Evolutionary conservation across 2,888 invertebrate genomes (phyloP), one percentile per base, ranked within the genome.

Genomic region (Nemotelus nigrinus): DNA sequence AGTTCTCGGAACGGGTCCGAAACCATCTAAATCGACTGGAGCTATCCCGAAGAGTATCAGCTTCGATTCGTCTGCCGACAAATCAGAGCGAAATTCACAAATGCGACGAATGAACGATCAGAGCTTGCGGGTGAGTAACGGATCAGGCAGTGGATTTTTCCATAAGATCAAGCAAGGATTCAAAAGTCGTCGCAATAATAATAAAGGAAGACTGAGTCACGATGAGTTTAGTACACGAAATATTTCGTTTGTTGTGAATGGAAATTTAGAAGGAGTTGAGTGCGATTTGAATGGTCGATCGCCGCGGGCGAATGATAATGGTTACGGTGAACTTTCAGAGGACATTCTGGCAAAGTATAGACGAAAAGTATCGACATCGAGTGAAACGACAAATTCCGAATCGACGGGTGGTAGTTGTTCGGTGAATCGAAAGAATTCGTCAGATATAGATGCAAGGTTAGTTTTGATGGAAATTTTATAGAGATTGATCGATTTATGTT

Each of bases 261-360:
- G 74, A 4, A 76, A 76, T 76, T 53, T 77, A 8, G 79, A 81
- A 76, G 68, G 79, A 43, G 75, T 76, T 58, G 80, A 79, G 57
- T 77, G 74, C 47, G 79, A 79, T 63, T 44, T 78, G 48, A 68
- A 76, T 60, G 75, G 75, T 41, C 6, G 65, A 39, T n/a, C 65
- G 44, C 55, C 64, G 25, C 74, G 77, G 7, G 2, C 25, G n/a
- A 48, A 55, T 53, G 58, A 48, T 64, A 79, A 78, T 76, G 80
- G 84, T 0, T 85, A 88, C 82, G 86, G 86, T 84, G 96, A 96
- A 88, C 92, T 92, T 53, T 93, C 94, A 0, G 97, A 98, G 83
- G 97, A 98, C 84, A 98, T 98, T 84, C 89, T 98, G 81, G 98
- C 96, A 60, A 98, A 98, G 87, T 98, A 98, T 88, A 90, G 97